Base-by-base conservation (phyloP, 2,888 invertebrate genomes). In the Rapana venosa region DNA sequence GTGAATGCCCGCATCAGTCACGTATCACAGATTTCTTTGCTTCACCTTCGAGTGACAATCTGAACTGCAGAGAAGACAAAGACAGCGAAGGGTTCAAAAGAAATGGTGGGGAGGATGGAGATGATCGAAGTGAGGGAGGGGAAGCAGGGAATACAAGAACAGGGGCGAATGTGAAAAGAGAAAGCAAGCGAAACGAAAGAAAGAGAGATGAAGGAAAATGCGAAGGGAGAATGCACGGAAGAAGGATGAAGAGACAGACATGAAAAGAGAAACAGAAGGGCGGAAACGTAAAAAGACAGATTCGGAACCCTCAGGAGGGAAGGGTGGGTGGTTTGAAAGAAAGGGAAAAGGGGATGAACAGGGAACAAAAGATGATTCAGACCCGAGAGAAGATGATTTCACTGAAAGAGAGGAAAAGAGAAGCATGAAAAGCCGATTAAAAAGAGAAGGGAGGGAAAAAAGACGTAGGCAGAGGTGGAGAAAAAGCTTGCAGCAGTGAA, bases 391-490 rank as follows among this genome's bases (percentile, higher is more conserved):
- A 32, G 79, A 79, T 79, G 79, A 79, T 79, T 79, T 79, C 79
- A 79, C 79, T 79, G 79, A 79, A 79, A 79, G 79, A 79, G 79
- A 79, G 79, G 79, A 79, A 79, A 79, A 79, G 79, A 79, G 79
- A 79, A 79, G 79, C 79, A 79, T 79, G 79, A 30, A 79, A 79
- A 30, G 79, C 79, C 79, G 79, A 79, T 30, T 79, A 79, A 79
- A 77, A 79, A 79, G 79, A 85, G 85, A 85, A 85, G 85, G 58
- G 58, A 58, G 17, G 58, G 85, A 85, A n/a, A 58, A 83, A n/a
- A n/a, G 47, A 47, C 13, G 47, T 35, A 83, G 8, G 22, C 35
- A 83, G 83, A 83, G 47, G 83, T 15, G 47, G 83, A 83, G 47
- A 47, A 83, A 83, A 47, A 83, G 47, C 35, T 32, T 36, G 47